Evolutionary conservation across 2,797 vertebrate species (phyloP).

Genomic region (Pogonophryne albipinna): DNA sequence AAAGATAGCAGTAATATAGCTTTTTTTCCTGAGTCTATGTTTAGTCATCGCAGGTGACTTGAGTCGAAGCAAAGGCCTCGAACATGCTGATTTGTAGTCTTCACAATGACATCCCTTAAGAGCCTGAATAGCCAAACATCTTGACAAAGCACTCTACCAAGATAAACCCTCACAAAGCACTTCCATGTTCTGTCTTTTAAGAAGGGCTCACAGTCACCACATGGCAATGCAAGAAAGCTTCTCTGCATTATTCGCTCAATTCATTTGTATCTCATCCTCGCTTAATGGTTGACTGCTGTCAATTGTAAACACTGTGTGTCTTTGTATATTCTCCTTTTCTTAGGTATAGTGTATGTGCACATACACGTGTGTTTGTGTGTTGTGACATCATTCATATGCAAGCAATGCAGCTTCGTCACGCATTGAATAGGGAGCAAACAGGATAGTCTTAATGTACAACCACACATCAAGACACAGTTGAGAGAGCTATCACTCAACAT

Average conservation of each 20-base stretch:
- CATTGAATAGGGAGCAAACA: slow-evolving; percentile 11
- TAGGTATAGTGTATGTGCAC: background rate
- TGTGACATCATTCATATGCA: slow-evolving; percentile 14
- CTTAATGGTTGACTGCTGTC: slow-evolving; percentile 41
- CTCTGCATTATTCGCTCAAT: slow-evolving; percentile 44
- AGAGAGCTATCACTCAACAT: background rate
- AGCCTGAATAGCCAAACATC: slow-evolving; percentile 53
- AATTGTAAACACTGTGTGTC: slow-evolving; percentile 31
- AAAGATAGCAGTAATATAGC: background rate
- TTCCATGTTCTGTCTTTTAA: slow-evolving; percentile 49
- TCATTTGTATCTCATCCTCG: slow-evolving; percentile 34
- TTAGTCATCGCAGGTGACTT: slow-evolving; percentile 36
- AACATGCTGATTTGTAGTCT: slow-evolving; percentile 53
- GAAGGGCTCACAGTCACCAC: slow-evolving; percentile 42
- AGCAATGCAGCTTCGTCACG: background rate
- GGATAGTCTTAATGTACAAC: slow-evolving; percentile 6
- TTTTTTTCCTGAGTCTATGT: background rate
- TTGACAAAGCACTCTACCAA: slow-evolving; percentile 56
- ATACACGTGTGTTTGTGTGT: background rate
- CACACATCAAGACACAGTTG: slow-evolving; percentile 16
- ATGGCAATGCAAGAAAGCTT: slow-evolving; percentile 32
- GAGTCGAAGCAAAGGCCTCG: slow-evolving; percentile 35
- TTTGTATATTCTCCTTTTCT: slow-evolving; percentile 27
- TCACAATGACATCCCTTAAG: slow-evolving; percentile 56
- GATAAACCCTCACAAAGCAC: slow-evolving; percentile 57